Evolutionary conservation across 2,113 vertebrate species (phyloP).

Genomic region (Cricetomys ansorgei): DNA sequence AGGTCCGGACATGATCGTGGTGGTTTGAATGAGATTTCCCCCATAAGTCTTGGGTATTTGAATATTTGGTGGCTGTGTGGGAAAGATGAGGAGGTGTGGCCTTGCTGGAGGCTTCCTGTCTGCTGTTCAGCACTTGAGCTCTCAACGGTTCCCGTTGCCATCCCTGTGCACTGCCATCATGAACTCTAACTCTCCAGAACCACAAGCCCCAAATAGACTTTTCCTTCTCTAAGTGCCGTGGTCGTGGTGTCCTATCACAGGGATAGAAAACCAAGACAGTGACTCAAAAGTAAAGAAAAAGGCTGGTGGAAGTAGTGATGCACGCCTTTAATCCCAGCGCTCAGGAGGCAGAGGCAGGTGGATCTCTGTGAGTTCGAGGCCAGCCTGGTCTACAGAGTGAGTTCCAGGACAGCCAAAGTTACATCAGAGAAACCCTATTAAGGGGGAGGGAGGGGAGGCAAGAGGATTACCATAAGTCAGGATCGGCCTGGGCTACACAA

Average conservation of each 20-base stretch:
- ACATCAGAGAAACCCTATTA: neutral
- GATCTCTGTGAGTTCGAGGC: neutral
- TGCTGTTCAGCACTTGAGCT: neutral
- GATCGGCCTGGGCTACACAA: neutral
- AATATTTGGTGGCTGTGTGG: neutral
- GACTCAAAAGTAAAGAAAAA: neutral
- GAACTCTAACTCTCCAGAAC: neutral
- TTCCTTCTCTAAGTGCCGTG: neutral
- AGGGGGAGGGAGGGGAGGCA: neutral
- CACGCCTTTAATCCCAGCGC: neutral
- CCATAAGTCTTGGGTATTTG: neutral
- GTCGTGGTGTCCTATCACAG: neutral
- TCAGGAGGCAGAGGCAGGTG: neutral
- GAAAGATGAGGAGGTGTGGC: neutral
- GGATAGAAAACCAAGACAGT: neutral
- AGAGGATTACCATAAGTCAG: neutral
- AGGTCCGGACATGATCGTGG: neutral
- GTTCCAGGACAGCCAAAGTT: neutral
- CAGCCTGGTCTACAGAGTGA: neutral
- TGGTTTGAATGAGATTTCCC: neutral
- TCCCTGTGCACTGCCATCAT: neutral
- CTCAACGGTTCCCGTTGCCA: neutral
- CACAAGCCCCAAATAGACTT: neutral
- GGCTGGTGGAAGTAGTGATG: no score
- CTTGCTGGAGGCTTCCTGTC: neutral